A percentile compares a stretch with the other conserved stretches of the same genome.
Conservation (phyloP, 2,113 vertebrate species). For the Lasiurus borealis region DNA sequence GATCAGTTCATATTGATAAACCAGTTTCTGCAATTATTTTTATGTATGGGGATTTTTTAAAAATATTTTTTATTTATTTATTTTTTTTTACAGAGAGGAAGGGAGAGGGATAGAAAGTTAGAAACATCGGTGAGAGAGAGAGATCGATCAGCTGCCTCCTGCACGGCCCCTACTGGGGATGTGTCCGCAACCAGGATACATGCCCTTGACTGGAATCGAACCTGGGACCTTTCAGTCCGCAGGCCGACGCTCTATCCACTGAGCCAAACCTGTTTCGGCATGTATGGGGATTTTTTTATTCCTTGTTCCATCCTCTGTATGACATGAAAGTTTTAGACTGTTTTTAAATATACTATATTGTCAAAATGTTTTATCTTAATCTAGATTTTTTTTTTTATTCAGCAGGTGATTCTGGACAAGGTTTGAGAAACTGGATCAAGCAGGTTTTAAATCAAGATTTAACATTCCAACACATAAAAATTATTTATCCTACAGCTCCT, state of each 20-base stretch:
- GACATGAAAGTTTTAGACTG: neutral
- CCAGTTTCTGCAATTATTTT: neutral
- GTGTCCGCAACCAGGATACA: too few relatives aligned
- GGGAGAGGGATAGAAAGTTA: too few relatives aligned
- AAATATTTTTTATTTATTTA: too few relatives aligned
- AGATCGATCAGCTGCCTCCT: too few relatives aligned
- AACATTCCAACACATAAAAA: conserved; percentile 92
- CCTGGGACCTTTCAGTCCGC: too few relatives aligned
- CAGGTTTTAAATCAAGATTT: conserved; percentile 90
- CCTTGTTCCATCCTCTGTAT: neutral
- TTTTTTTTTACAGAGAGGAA: too few relatives aligned
- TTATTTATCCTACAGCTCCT: conserved; percentile 95
- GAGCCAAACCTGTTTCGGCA: too few relatives aligned
- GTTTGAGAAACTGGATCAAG: conserved; percentile 91
- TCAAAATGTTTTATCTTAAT: conserved; percentile 54
- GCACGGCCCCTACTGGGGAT: too few relatives aligned
- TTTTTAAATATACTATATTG: neutral
- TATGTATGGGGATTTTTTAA: neutral
- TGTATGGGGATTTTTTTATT: neutral
- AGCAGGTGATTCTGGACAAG: conserved; percentile 92
- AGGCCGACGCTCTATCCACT: too few relatives aligned
- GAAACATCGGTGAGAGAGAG: too few relatives aligned
- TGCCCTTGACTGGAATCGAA: too few relatives aligned
- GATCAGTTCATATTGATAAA: neutral
- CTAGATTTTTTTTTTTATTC: conserved; percentile 62